Conservation (phyloP, 1,140 invertebrate genomes). For the Dendroctonus ponderosae region DNA sequence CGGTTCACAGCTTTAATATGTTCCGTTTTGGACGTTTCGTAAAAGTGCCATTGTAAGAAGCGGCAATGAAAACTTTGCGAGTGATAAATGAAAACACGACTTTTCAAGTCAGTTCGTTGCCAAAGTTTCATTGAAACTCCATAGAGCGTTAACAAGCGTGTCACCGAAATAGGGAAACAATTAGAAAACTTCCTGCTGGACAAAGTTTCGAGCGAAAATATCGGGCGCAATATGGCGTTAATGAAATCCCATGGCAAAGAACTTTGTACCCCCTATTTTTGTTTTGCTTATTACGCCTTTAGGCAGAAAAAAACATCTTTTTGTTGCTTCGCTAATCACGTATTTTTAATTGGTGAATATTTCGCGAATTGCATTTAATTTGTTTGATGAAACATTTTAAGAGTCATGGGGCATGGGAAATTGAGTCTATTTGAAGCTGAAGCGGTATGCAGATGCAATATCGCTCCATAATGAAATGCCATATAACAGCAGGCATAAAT, state of each 20-base stretch:
- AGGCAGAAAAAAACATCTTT: too few relatives aligned
- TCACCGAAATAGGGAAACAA: slow-evolving; percentile 28
- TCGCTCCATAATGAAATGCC: too few relatives aligned
- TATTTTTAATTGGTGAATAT: too few relatives aligned
- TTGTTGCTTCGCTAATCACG: too few relatives aligned
- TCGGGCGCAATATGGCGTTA: slow-evolving; percentile 17
- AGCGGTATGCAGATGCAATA: too few relatives aligned
- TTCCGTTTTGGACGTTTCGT: slow-evolving; percentile 1
- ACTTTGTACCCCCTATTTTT: neutral
- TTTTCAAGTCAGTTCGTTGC: slow-evolving; percentile 21
- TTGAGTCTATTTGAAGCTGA: too few relatives aligned
- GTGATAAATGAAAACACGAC: slow-evolving; percentile 31
- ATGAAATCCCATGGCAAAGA: slow-evolving; percentile 9
- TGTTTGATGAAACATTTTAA: too few relatives aligned
- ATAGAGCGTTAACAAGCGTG: slow-evolving; percentile 23
- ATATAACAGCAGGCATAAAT: too few relatives aligned
- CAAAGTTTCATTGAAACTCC: slow-evolving; percentile 28
- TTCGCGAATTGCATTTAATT: too few relatives aligned
- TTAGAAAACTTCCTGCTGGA: slow-evolving; percentile 22
- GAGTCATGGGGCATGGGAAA: too few relatives aligned
- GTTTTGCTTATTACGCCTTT: too few relatives aligned
- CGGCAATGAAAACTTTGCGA: slow-evolving; percentile 15
- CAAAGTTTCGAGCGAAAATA: slow-evolving; percentile 14
- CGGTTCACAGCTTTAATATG: neutral
- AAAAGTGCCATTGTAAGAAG: slow-evolving; percentile 20